Base-by-base conservation (phyloP, 1,140 invertebrate species). In the Lepeophtheirus salmonis region DNA sequence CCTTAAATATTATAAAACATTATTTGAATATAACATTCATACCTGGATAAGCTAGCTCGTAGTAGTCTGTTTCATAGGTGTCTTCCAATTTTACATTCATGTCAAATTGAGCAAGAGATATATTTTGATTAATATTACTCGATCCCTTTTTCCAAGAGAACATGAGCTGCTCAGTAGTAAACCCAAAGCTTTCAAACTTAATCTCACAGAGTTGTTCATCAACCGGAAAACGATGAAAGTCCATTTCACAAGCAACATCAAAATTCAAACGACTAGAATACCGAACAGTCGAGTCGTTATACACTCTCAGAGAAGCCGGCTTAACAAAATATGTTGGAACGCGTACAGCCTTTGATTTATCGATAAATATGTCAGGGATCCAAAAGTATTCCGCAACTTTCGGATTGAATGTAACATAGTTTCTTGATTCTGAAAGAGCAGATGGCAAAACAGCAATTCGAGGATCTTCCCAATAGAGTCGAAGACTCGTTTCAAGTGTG, bases 211-310 rank as follows among this genome's bases (percentile, higher is more conserved):
- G 4, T 21, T 57, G 55, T n/a, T 23, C 17, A 24, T 57, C 55
- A 13, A 57, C 55, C 2, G 55, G 55, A 21, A 16, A 57, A 24
- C 21, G 25, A 10, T 57, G 55, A 24, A 57, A 30, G 55, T 57
- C 55, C 21, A 57, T 24, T n/a, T 23, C 16, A 57, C 55, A 57
- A 57, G 55, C 55, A 30, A 30, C 55, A 24, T 57, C 55, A 41
- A 57, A 57, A 30, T 57, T 57, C 14, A 57, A 25, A 12, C 55
- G 13, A 17, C 23, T 26, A 1, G 26, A 57, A 30, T 57, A 54
- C 2, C 52, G 52, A 3, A 54, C n/a, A n/a, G 16, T 54, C 16
- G 52, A 54, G 16, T 54, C 16, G 2, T 22, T 16, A 22, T 54
- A 54, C 3, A 54, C 23, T 24, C 55, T 2, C 2, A 57, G 23